Conservation (phyloP, 2,888 invertebrate genomes). For the Lampropteryx suffumata region DNA sequence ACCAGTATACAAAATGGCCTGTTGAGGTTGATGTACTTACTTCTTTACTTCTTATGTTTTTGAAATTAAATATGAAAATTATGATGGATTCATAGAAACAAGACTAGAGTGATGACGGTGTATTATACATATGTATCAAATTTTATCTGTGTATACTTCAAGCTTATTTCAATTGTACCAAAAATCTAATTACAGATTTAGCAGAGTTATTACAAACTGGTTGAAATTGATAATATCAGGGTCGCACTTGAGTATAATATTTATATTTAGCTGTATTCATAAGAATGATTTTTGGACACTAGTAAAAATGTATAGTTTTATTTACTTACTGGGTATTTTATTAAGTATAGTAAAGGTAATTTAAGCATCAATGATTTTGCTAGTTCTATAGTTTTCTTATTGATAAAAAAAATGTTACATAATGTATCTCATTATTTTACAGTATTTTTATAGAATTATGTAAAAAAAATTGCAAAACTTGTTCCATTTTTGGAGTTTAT, state of each 20-base stretch:
- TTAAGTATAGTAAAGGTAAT: slow-evolving; percentile 7
- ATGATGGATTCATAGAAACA: slow-evolving; percentile 21
- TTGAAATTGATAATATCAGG: slow-evolving; percentile 9
- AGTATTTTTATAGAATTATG: slow-evolving; percentile 17
- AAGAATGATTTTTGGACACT: slow-evolving; percentile 4
- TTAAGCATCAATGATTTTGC: slow-evolving; percentile 19
- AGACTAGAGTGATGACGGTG: slow-evolving; percentile 5
- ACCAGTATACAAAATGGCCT: slow-evolving; percentile 17
- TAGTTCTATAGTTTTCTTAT: slow-evolving; percentile 26
- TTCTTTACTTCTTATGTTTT: slow-evolving; percentile 30
- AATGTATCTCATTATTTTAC: slow-evolving; percentile 14
- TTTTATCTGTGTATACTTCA: slow-evolving; percentile 26
- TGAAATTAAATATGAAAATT: slow-evolving; percentile 30
- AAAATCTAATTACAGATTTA: slow-evolving; percentile 29
- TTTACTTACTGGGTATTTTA: slow-evolving; percentile 16
- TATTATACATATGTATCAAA: slow-evolving; percentile 22
- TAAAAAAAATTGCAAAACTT: slow-evolving; percentile 2
- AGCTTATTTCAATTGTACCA: slow-evolving; percentile 35
- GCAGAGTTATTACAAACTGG: slow-evolving; percentile 16
- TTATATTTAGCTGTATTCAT: slow-evolving; percentile 1
- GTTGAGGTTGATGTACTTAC: slow-evolving; percentile 21
- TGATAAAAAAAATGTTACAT: slow-evolving; percentile 21
- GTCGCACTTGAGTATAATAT: slow-evolving; percentile 9
- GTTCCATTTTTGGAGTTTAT: slow-evolving; percentile 13
- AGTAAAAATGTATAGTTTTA: slow-evolving; percentile 19